phyloP scores from a whole-genome alignment of 2,888 invertebrate genomes.

The Antheraea yamamai region DNA sequence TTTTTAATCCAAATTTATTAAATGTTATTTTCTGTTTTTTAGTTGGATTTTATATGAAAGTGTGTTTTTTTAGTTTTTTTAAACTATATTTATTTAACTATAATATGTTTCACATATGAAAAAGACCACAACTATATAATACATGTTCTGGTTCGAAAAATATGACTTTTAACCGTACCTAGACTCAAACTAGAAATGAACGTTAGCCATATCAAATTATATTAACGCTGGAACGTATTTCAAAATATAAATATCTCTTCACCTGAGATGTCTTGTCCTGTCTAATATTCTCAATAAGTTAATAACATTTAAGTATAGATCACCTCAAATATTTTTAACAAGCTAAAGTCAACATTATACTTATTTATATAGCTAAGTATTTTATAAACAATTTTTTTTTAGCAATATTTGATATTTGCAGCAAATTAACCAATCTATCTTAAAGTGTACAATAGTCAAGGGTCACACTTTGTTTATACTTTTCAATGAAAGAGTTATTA shows the following conservation, averaged over 20 bases:
- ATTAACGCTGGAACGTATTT: not conserved
- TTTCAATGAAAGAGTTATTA: not conserved
- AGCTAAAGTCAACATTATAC: not conserved
- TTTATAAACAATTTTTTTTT: not conserved
- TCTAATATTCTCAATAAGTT: not conserved
- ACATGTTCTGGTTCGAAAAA: too few species aligned
- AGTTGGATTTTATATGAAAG: too few species aligned
- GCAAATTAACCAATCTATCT: not conserved
- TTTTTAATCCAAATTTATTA: too few species aligned
- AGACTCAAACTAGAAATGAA: not conserved
- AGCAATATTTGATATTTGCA: not conserved
- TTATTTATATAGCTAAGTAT: not conserved
- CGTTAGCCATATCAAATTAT: not conserved
- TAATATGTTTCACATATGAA: too few species aligned
- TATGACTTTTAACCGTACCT: too few species aligned
- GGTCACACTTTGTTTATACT: not conserved
- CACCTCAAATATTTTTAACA: not conserved
- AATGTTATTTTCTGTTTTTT: too few species aligned
- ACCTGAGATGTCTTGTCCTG: not conserved
- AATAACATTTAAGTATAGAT: not conserved
- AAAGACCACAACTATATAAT: too few species aligned
- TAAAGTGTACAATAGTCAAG: not conserved
- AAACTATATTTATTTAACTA: too few species aligned
- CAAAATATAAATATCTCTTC: not conserved
- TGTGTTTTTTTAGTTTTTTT: too few species aligned